phyloP scores from a whole-genome alignment of 2,888 invertebrate genomes.

The Eremobia ochroleuca region DNA sequence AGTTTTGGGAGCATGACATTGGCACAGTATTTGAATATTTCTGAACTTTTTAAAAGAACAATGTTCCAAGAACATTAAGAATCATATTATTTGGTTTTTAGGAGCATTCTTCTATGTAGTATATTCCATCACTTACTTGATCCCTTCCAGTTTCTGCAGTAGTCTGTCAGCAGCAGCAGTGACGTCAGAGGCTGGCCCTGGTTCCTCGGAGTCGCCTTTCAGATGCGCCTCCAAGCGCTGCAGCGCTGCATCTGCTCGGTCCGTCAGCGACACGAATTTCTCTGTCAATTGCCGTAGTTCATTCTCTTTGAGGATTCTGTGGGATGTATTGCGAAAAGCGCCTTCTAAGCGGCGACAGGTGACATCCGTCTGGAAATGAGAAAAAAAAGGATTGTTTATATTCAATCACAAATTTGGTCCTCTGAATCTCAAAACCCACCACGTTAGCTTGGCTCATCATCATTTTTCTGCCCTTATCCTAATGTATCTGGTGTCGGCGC shows the following conservation, averaged over 20 bases:
- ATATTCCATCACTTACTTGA: slow-evolving; percentile 75
- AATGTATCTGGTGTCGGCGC: background rate
- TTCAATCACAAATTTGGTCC: background rate
- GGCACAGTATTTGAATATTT: background rate
- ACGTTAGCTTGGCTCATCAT: background rate
- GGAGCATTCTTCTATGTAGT: background rate
- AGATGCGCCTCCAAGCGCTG: slow-evolving; percentile 83
- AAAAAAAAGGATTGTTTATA: background rate
- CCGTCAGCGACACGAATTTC: slow-evolving; percentile 86
- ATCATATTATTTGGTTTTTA: background rate
- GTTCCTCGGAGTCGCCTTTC: slow-evolving; percentile 76
- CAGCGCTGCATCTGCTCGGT: slow-evolving; percentile 86
- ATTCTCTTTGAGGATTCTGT: slow-evolving; percentile 81
- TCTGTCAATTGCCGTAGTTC: slow-evolving; percentile 87
- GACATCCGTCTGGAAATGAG: slow-evolving; percentile 77
- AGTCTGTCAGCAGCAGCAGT: slow-evolving; percentile 82
- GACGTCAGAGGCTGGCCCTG: slow-evolving; percentile 78
- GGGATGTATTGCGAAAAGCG: slow-evolving; percentile 83
- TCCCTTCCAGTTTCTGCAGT: slow-evolving; percentile 80
- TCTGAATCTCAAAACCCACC: background rate
- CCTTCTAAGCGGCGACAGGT: slow-evolving; percentile 84
- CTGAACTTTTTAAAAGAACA: background rate
- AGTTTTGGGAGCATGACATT: background rate
- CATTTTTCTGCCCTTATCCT: background rate
- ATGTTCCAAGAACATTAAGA: background rate